phyloP scores from a whole-genome alignment of 2,113 vertebrate genomes.

The Puffinus mauretanicus region DNA sequence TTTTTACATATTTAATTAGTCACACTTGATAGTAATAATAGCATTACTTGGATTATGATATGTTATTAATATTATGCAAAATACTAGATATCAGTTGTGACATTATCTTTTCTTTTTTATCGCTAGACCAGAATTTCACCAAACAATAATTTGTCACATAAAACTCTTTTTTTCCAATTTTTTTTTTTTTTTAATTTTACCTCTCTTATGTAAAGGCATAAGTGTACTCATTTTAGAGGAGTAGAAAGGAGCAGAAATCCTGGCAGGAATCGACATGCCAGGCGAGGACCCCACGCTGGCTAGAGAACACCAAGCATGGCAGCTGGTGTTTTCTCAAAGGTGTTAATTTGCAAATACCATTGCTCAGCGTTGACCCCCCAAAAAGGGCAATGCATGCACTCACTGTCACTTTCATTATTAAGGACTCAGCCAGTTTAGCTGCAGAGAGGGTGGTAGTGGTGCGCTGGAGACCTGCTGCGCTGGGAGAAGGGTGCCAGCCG shows the following conservation, averaged over 20 bases:
- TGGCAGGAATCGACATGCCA: neutral
- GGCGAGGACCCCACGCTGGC: accelerated
- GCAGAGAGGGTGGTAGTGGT: neutral
- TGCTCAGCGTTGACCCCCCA: neutral
- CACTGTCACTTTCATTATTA: too few species aligned
- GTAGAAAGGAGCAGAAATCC: neutral
- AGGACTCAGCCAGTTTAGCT: neutral
- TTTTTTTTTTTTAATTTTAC: neutral
- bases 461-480: accelerated
- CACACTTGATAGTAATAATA: constrained; percentile 35
- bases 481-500: neutral
- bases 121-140: neutral
- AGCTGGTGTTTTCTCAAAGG: neutral
- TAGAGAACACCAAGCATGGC: neutral
- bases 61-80: constrained; percentile 52
- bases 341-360: neutral
- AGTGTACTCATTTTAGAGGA: neutral
- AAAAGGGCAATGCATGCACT: neutral
- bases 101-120: neutral
- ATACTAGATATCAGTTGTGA: neutral
- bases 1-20: constrained; percentile 55
- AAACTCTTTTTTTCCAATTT: neutral
- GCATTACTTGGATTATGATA: constrained; percentile 2
- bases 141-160: neutral
- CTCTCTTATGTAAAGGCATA: neutral